Evolutionary conservation across 2,888 invertebrate genomes (phyloP).

Genomic region (Invenusta paracnida): DNA sequence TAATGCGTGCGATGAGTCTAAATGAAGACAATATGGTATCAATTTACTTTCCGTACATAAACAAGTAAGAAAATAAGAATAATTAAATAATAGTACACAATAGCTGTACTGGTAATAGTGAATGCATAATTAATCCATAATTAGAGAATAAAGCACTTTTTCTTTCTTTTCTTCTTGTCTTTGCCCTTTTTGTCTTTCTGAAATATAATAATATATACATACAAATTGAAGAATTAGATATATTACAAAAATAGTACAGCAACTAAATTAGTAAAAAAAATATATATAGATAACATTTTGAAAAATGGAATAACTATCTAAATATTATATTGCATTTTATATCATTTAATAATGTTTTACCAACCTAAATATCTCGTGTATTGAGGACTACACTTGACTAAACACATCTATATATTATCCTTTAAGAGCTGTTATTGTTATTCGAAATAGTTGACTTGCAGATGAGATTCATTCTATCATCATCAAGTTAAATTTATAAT

Average conservation of each 20-base stretch:
- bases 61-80: not conserved
- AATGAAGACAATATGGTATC: not conserved
- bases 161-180: constrained; percentile 21
- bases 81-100: not conserved
- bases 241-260: not conserved
- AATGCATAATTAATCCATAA: not conserved
- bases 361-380: too few relatives aligned
- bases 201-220: not conserved
- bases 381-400: too few relatives aligned
- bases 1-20: not conserved
- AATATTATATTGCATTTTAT: not conserved
- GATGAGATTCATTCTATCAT: too few relatives aligned
- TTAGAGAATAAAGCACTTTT: constrained; percentile 13
- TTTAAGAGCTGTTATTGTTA: too few relatives aligned
- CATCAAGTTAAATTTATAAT: too few relatives aligned
- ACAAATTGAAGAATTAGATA: not conserved
- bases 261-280: not conserved
- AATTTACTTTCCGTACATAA: not conserved
- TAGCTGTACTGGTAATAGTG: not conserved
- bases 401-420: too few relatives aligned
- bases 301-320: not conserved
- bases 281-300: not conserved
- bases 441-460: too few relatives aligned
- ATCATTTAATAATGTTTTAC: too few relatives aligned
- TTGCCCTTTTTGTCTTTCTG: constrained; percentile 26